Base-by-base conservation (phyloP, 2,888 invertebrate species). In the Macropis europaea region DNA sequence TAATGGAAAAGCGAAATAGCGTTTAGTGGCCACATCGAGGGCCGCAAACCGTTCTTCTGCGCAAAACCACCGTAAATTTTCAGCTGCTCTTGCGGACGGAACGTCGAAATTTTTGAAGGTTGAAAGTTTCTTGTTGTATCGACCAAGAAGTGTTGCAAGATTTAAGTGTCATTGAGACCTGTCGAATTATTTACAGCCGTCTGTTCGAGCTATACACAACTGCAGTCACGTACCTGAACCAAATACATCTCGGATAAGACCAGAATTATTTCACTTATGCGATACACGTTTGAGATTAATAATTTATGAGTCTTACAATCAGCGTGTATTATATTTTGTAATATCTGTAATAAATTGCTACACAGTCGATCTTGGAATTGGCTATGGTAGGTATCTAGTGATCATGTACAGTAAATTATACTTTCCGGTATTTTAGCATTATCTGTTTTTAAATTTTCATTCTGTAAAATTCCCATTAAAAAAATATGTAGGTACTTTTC, bases 61-160 rank as follows among this genome's bases (percentile, higher is more conserved):
- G 56, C 56, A 57, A 73, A 78, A 81, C 83, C 77, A 84, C 83
- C 80, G 85, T 87, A 87, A 87, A 87, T 87, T 84, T 82, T 81
- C 74, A 56, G 28, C 45, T 9, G 34, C 45, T 15, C 30, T 48
- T 63, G 42, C 36, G 42, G 38, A 64, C 19, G 30, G 36, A 43
- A 36, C 47, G 36, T 42, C 24, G 54, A 19, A 26, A 5, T 38
- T 42, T 11, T 15, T 7, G 48, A 38, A 54, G 30, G 13, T 6
- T 4, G 40, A 48, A 22, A 45, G 30, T 53, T 32, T 38, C 17
- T 11, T 26, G 48, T 28, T 24, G 15, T 19, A 48, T 15, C 38
- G 17, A 43, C 26, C 28, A 38, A 60, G 36, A 43, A 57, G 11
- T 19, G 9, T 19, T 6, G 19, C 32, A 24, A 9, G 38, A 60